Evolutionary conservation across 2,797 vertebrate species (phyloP), one percentile per base, ranked within the genome.

Genomic region (Phaenicophaeus curvirostris): DNA sequence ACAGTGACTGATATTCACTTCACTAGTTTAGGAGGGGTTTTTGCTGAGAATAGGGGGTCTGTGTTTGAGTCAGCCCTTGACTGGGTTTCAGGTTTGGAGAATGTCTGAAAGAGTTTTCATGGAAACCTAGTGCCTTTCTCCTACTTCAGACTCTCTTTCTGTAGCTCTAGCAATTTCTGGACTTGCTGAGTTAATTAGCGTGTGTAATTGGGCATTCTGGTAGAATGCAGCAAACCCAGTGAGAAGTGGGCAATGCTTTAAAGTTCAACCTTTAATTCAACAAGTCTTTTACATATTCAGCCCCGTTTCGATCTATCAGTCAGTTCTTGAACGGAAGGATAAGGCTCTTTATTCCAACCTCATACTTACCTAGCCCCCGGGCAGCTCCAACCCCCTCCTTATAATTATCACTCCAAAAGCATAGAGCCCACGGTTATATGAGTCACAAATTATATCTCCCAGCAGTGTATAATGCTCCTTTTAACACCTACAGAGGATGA

Each of bases 401-500:
- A 93, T 96, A 96, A 97, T 94, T 95, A 95, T 85, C 85, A 28
- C 78, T 88, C 89, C 58, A 44, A 72, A 86, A 90, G 91, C 89
- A 72, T 12, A 46, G 65, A 92, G 87, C 95, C 90, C 90, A 94
- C 87, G 4, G 90, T 80, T 95, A 78, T 63, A 5, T 93, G 91
- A 97, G 84, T 94, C 95, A 91, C 76, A 94, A 94, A 96, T 96
- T 93, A 86, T 35, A 93, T 82, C 91, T 94, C 84, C 86, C 12
- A 9, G 93, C 72, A 89, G 86, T 21, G 89, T 88, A 85, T 74
- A 94, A 89, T 44, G 82, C 85, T 94, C 81, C 76, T 93, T 88
- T 93, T 87, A 91, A 96, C 94, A 95, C 96, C 94, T 96, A 91
- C 95, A 91, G 91, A 77, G 65, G 46, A 85, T 95, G 95, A 96